Conservation (phyloP, 2,113 vertebrate species). For the Zosterops pallidus region DNA sequence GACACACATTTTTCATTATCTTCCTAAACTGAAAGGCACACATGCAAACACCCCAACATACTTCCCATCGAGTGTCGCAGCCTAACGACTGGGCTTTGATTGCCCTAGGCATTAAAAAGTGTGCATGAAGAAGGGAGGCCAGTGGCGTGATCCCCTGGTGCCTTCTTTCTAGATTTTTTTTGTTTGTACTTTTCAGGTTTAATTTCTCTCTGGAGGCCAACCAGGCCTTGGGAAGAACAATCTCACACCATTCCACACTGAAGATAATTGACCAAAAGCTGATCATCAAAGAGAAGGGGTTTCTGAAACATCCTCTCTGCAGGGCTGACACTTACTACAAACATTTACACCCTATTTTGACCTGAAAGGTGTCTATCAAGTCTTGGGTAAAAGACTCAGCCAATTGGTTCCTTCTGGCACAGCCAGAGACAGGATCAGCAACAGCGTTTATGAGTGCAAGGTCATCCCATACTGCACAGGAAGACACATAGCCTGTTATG, state of each 20-base stretch:
- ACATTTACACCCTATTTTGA: not conserved
- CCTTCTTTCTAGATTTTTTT: not conserved
- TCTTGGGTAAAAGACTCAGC: not conserved
- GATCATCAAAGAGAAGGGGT: not conserved
- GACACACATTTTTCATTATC: not conserved
- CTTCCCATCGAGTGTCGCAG: not conserved
- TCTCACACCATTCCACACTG: not conserved
- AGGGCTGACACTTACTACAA: not conserved
- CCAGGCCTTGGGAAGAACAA: not conserved
- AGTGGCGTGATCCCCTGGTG: too few species aligned
- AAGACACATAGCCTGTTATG: not conserved
- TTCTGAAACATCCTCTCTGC: not conserved
- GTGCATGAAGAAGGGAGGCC: not conserved
- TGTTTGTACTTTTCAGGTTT: not conserved
- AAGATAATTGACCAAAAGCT: not conserved
- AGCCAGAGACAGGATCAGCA: not conserved
- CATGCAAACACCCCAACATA: rapidly evolving
- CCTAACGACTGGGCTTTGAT: not conserved
- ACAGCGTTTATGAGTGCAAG: not conserved
- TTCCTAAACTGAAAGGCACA: not conserved
- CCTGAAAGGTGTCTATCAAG: not conserved
- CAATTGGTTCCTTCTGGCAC: not conserved
- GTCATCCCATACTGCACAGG: not conserved
- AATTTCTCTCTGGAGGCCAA: not conserved
- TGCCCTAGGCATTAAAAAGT: not conserved